phyloP scores from a whole-genome alignment of 2,113 vertebrate species.

The Gavia stellata region DNA sequence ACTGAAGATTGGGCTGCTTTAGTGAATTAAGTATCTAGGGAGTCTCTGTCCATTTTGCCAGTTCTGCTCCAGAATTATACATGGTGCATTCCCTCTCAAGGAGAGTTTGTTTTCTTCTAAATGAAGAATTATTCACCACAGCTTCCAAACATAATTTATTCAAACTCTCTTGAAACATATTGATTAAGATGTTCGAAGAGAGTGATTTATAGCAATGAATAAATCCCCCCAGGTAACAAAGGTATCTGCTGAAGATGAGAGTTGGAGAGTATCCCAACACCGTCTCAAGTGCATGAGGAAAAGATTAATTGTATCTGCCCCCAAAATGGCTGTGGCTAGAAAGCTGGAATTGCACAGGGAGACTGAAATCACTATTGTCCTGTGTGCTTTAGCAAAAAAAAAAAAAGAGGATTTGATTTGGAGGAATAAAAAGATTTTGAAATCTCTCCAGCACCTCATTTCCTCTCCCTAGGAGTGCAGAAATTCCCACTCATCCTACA shows the following conservation, averaged over 20 bases:
- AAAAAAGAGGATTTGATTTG: not conserved
- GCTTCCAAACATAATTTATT: not conserved
- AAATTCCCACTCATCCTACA: not conserved
- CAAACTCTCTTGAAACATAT: slow-evolving; percentile 13
- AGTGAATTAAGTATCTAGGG: not conserved
- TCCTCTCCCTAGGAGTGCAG: not conserved
- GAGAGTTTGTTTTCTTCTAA: not conserved
- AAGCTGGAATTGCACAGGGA: not conserved
- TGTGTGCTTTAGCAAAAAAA: not conserved
- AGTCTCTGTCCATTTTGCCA: not conserved
- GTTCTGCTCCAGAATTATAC: not conserved
- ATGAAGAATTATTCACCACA: not conserved
- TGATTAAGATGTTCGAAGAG: not conserved
- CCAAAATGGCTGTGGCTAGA: not conserved
- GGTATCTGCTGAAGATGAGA: not conserved
- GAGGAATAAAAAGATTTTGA: not conserved
- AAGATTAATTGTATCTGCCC: slow-evolving; percentile 14
- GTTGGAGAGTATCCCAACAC: not conserved
- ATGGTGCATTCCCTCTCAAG: not conserved
- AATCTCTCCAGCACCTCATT: not conserved
- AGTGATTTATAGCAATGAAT: slow-evolving; percentile 5
- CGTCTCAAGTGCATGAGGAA: not conserved
- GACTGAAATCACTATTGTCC: not conserved
- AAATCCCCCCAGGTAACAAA: not conserved
- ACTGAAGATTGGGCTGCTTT: not conserved